These are phyloP conservation scores for Tethea ocularis DNA, from an alignment of 2,888 invertebrate genomes.

Conservation along the genomic window DNA sequence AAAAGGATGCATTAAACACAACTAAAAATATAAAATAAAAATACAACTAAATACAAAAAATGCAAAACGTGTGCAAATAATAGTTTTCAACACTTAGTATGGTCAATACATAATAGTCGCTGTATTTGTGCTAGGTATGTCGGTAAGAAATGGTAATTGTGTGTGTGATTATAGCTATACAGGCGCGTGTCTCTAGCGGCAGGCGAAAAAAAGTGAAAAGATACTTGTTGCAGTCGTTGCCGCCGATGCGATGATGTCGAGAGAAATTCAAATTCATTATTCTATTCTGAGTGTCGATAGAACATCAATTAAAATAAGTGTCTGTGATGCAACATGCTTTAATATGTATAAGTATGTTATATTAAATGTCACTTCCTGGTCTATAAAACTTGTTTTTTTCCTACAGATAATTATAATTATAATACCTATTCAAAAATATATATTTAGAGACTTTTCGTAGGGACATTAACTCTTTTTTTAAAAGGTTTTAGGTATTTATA, in stretches of 20 bases:
- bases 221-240: conserved; percentile 55
- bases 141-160: conserved; percentile 54
- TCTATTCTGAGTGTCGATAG: conserved; percentile 44
- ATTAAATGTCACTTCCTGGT: neutral
- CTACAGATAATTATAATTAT: too few relatives aligned
- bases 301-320: conserved; percentile 52
- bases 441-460: too few relatives aligned
- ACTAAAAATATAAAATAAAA: conserved; percentile 50
- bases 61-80: conserved; percentile 39
- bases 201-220: conserved; percentile 81
- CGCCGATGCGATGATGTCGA: conserved; percentile 51
- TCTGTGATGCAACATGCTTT: conserved; percentile 30
- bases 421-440: too few relatives aligned
- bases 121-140: conserved; percentile 43
- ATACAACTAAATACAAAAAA: conserved; percentile 40
- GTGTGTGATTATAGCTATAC: conserved; percentile 55
- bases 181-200: conserved; percentile 68
- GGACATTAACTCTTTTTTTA: too few relatives aligned
- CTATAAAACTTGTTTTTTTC: neutral
- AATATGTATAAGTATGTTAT: neutral
- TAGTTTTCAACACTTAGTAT: conserved; percentile 27
- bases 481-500: neutral
- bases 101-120: neutral
- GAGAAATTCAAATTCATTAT: conserved; percentile 72
- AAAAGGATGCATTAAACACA: conserved; percentile 71